These are phyloP conservation scores for Sternarchorhynchus goeldii DNA, from an alignment of 2,797 vertebrate species.

Conservation along the genomic window DNA sequence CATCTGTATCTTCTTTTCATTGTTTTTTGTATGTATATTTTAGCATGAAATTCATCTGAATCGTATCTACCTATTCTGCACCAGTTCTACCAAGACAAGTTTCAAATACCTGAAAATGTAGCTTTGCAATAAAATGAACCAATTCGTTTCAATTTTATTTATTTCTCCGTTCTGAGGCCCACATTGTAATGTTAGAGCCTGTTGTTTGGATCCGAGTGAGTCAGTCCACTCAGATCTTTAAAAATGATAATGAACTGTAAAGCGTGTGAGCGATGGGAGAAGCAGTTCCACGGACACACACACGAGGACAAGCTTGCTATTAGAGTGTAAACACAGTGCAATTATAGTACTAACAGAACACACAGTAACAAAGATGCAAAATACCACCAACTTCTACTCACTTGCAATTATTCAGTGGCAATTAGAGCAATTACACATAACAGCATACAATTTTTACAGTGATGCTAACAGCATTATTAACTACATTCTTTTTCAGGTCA, in stretches of 20 bases:
- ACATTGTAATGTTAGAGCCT: neutral
- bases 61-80: too few relatives aligned
- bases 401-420: neutral
- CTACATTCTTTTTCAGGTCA: neutral
- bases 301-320: neutral
- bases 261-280: neutral
- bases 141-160: too few relatives aligned
- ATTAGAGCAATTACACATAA: neutral
- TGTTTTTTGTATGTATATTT: too few relatives aligned
- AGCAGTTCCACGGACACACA: too few relatives aligned
- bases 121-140: too few relatives aligned
- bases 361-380: neutral
- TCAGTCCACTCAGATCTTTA: neutral
- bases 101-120: too few relatives aligned
- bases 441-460: neutral
- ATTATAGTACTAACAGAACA: neutral
- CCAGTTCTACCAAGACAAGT: too few relatives aligned
- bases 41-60: too few relatives aligned
- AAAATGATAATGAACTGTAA: neutral
- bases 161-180: too few relatives aligned
- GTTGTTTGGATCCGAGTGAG: neutral
- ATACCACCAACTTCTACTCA: neutral
- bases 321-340: conserved; percentile 22
- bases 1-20: too few relatives aligned
- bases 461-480: neutral